phyloP scores from a whole-genome alignment of 2,888 invertebrate genomes.

The Leptinotarsa rubiginosa region DNA sequence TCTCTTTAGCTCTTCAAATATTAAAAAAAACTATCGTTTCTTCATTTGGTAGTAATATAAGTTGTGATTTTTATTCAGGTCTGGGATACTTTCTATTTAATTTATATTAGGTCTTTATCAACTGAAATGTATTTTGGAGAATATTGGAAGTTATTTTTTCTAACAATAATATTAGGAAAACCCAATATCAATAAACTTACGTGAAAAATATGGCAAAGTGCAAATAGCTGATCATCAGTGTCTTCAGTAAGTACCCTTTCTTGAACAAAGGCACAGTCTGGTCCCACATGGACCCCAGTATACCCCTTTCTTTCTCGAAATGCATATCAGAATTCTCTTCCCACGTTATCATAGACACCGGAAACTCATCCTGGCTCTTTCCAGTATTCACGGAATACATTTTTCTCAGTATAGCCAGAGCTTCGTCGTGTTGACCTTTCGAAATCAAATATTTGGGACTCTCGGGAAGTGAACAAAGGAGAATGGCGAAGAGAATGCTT shows the following conservation, averaged over 20 bases:
- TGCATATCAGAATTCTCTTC: slow-evolving; percentile 52
- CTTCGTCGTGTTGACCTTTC: slow-evolving; percentile 59
- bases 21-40: too few relatives aligned
- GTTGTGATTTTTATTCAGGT: too few relatives aligned
- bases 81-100: too few relatives aligned
- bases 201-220: slow-evolving; percentile 65
- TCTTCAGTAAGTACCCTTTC: slow-evolving; percentile 58
- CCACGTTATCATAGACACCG: slow-evolving; percentile 58
- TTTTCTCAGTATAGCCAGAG: slow-evolving; percentile 57
- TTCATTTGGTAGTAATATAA: too few relatives aligned
- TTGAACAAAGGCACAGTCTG: slow-evolving; percentile 64
- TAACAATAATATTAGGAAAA: background rate
- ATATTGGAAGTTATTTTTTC: background rate
- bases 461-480: slow-evolving; percentile 62
- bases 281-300: slow-evolving; percentile 60
- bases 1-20: too few relatives aligned
- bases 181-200: slow-evolving; percentile 55
- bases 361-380: slow-evolving; percentile 57
- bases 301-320: slow-evolving; percentile 46
- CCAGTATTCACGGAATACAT: slow-evolving; percentile 62
- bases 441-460: slow-evolving; percentile 64
- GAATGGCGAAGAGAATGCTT: slow-evolving; percentile 57
- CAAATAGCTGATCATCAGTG: slow-evolving; percentile 62
- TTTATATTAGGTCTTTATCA: background rate
- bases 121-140: background rate